These are phyloP conservation scores for Bombus superbus DNA, from an alignment of 1,140 invertebrate species.

Conservation along the genomic window DNA sequence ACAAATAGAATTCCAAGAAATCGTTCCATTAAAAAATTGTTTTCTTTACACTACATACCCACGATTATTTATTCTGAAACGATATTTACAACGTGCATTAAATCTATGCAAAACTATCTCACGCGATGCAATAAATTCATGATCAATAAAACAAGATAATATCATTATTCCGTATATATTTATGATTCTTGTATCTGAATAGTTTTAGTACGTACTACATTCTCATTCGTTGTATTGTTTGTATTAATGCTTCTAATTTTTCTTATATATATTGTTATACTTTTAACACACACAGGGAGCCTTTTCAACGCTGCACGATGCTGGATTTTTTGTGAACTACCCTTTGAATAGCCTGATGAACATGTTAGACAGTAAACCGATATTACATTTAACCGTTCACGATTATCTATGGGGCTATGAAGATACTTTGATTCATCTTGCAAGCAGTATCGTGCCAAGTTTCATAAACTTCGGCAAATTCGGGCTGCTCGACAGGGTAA, in stretches of 20 bases:
- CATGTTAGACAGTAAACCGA: constrained; percentile 86
- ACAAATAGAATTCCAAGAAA: neutral
- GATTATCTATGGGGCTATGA: constrained; percentile 95
- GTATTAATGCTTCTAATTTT: neutral
- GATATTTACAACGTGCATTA: neutral
- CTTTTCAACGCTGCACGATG: constrained; percentile 84
- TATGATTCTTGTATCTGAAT: neutral
- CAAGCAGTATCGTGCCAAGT: constrained; percentile 87
- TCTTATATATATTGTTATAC: neutral
- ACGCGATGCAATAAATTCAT: neutral
- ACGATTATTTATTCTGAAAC: neutral
- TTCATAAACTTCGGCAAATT: constrained; percentile 90
- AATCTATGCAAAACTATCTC: neutral
- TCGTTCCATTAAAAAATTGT: neutral
- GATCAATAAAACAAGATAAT: neutral
- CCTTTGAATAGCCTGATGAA: constrained; percentile 86
- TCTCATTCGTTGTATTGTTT: neutral
- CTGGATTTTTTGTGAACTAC: constrained; percentile 85
- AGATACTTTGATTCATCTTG: constrained; percentile 88
- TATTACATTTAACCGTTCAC: constrained; percentile 87
- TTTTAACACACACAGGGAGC: constrained; percentile 82
- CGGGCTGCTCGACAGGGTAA: constrained; percentile 92
- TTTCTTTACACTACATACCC: neutral
- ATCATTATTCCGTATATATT: too few relatives aligned
- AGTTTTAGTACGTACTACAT: too few relatives aligned